A percentile compares a stretch with the other conserved stretches of the same genome.
phyloP scores from a whole-genome alignment of 2,888 invertebrate genomes.

The Stegana nigrithorax region DNA sequence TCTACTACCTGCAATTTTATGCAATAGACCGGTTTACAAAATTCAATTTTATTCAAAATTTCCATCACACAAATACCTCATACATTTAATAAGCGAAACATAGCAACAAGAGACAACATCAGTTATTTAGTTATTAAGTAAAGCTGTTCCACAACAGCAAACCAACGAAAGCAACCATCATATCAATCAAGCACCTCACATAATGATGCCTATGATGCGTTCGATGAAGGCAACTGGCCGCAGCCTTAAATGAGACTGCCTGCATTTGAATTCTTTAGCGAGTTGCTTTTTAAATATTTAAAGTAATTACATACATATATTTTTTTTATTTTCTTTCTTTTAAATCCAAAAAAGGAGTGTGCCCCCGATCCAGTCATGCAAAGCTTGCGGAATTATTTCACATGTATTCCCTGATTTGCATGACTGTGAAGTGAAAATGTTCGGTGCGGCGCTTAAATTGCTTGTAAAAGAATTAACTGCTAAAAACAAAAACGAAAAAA shows the following conservation, averaged over 20 bases:
- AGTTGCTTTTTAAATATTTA: conserved; percentile 62
- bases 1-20: conserved; percentile 67
- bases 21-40: conserved; percentile 69
- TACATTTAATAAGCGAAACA: conserved; percentile 22
- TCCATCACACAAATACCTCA: conserved; percentile 50
- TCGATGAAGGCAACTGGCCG: conserved; percentile 2
- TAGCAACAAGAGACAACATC: conserved; percentile 34
- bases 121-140: conserved; percentile 57
- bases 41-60: conserved; percentile 64
- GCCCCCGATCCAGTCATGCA: conserved; percentile 10
- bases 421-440: conserved; percentile 20
- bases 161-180: conserved; percentile 41
- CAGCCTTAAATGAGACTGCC: background rate
- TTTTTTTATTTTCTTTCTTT: background rate
- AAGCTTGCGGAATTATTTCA: conserved; percentile 40
- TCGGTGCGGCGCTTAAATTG: conserved; percentile 10
- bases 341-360: background rate
- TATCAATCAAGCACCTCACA: conserved; percentile 9
- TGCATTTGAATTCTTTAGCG: conserved; percentile 19
- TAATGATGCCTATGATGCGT: background rate
- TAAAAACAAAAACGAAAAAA: conserved; percentile 23
- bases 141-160: conserved; percentile 43
- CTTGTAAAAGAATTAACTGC: conserved; percentile 52
- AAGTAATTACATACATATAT: conserved; percentile 52
- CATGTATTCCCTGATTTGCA: conserved; percentile 29